A percentile compares a stretch with the other conserved stretches of the same genome.
phyloP scores from a whole-genome alignment of 2,888 invertebrate genomes.

The Campaea margaritaria region DNA sequence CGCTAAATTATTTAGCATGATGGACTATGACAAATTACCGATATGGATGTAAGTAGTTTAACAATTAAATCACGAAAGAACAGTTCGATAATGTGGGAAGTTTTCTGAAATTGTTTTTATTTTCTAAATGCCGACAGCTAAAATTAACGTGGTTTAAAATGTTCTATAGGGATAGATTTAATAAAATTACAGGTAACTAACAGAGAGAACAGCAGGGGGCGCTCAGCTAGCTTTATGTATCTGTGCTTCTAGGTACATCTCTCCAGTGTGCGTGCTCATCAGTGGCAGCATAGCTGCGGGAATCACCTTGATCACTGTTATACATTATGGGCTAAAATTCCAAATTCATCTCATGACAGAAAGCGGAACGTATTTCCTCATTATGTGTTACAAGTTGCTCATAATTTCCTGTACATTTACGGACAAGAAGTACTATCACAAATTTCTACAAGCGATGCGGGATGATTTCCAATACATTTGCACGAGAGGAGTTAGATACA shows the following conservation, averaged over 20 bases:
- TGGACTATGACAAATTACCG: conserved; percentile 10
- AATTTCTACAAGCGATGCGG: conserved; percentile 17
- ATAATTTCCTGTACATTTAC: conserved; percentile 16
- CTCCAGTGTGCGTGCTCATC: background rate
- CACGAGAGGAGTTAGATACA: conserved; percentile 28
- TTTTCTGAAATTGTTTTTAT: too few species aligned
- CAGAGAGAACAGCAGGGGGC: too few species aligned
- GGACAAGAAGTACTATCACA: conserved; percentile 16
- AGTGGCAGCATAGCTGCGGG: background rate
- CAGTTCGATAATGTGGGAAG: too few species aligned
- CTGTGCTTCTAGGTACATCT: conserved; percentile 20
- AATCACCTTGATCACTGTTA: background rate
- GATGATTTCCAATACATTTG: conserved; percentile 33
- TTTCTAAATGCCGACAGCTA: too few species aligned
- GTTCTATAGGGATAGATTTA: too few species aligned
- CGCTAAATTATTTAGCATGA: conserved; percentile 10
- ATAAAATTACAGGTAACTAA: too few species aligned
- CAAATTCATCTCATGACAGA: conserved; percentile 28
- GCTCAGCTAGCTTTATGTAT: too few species aligned
- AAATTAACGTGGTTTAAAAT: too few species aligned
- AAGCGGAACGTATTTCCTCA: conserved; percentile 24
- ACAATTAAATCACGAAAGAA: too few species aligned
- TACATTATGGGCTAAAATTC: conserved; percentile 3
- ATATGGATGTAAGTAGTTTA: conserved; percentile 19
- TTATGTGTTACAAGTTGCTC: conserved; percentile 27